Base-by-base conservation (phyloP, 1,140 invertebrate genomes). In the Proctacanthus coquilletti region DNA sequence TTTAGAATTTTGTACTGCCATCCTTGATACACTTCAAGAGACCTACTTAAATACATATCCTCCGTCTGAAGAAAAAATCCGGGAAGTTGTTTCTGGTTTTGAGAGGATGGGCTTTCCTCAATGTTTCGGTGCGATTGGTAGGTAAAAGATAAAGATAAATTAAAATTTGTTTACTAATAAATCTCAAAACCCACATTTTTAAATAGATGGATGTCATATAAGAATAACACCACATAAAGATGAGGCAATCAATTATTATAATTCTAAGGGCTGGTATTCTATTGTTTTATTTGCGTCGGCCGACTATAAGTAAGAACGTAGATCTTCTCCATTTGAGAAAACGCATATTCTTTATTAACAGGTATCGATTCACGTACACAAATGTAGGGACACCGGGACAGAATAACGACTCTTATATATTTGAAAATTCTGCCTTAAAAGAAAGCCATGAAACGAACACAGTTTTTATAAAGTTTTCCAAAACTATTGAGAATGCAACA, bases 171-270 rank as follows among this genome's bases (percentile, higher is more conserved):
- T 5, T 34, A 15, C 23, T 30, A n/a, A 34, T 40, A 15, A 33
- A 33, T 25, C n/a, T n/a, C n/a, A n/a, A n/a, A n/a, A n/a, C n/a
- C n/a, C n/a, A n/a, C n/a, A n/a, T n/a, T n/a, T 40, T 40, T 9
- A n/a, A 21, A 14, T 27, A 40, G 39, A 40, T 34, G 39, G 31
- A 34, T 40, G 39, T 21, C 40, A 41, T 23, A 41, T 41, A 23
- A 34, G 36, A 41, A 19, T 36, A 3, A 11, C 23, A 11, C 25
- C 40, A 13, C 21, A 14, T 27, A 18, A 19, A 11, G 4, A n/a
- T 18, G 40, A 41, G 8, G 33, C 40, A 14, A 10, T 17, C 4
- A 34, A 37, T 20, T 36, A 41, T 21, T 32, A 27, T 15, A 41
- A 41, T 21, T 41, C 34, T 14, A 36, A 41, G 30, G 40, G 40